Percentiles rank a stretch among this genome's conserved stretches.
These are phyloP conservation scores for Troides helena DNA, from an alignment of 2,888 invertebrate genomes.

Conservation along the genomic window DNA sequence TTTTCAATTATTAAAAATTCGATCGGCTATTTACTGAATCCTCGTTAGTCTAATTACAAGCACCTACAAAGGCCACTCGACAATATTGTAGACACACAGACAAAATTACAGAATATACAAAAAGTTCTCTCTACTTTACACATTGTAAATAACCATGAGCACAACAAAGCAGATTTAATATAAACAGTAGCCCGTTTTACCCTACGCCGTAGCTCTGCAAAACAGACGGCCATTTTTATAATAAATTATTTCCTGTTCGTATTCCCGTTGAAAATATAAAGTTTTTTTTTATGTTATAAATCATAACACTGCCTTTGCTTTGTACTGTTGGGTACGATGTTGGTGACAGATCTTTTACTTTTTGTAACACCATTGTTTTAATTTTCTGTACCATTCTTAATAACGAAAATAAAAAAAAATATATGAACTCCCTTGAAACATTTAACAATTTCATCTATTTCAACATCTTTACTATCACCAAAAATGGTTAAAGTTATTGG, in stretches of 20 bases:
- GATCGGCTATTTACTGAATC: too few species aligned
- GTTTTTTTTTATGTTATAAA: constrained; percentile 2
- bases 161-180: constrained; percentile 8
- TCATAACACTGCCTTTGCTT: constrained; percentile 5
- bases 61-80: too few species aligned
- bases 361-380: constrained; percentile 1
- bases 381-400: too few species aligned
- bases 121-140: background rate
- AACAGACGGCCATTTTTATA: constrained; percentile 18
- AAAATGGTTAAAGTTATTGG: too few species aligned
- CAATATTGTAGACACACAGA: too few species aligned
- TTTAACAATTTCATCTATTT: too few species aligned
- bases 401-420: too few species aligned
- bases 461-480: too few species aligned
- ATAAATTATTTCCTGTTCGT: constrained; percentile 21
- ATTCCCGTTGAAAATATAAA: constrained; percentile 10
- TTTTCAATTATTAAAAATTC: too few species aligned
- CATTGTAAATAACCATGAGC: constrained; percentile 6
- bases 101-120: background rate
- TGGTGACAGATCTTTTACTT: constrained; percentile 3
- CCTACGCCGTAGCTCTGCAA: constrained; percentile 12
- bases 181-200: constrained; percentile 14
- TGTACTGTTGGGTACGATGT: background rate
- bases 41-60: too few species aligned
- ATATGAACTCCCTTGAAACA: too few species aligned